These are phyloP conservation scores for Piscicola geometra DNA, from an alignment of 2,888 invertebrate species.

Conservation along the genomic window DNA sequence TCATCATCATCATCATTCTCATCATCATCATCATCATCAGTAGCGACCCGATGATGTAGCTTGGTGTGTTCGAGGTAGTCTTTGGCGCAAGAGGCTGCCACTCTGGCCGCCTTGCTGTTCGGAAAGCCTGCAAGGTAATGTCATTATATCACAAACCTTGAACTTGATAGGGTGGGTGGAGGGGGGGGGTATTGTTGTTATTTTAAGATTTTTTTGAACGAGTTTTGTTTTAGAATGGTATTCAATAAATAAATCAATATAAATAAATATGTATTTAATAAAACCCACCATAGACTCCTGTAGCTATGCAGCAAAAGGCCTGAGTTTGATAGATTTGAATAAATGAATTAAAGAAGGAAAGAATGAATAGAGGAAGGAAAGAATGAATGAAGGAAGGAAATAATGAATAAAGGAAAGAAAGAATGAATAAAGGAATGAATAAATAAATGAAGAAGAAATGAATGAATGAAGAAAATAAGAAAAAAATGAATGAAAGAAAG, in stretches of 20 bases:
- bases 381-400: too few relatives aligned
- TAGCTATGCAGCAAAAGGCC: constrained; percentile 83
- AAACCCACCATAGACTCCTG: constrained; percentile 72
- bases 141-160: not conserved
- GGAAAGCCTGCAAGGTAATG: too few relatives aligned
- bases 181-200: not conserved
- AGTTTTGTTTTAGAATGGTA: not conserved
- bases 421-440: constrained; percentile 2
- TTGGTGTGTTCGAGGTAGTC: not conserved
- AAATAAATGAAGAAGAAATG: not conserved
- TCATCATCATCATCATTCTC: too few relatives aligned
- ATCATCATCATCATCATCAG: not conserved
- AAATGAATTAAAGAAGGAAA: too few relatives aligned
- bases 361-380: not conserved
- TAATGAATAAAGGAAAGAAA: too few relatives aligned
- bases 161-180: not conserved
- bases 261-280: not conserved
- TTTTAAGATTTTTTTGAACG: not conserved
- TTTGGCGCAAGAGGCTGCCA: not conserved
- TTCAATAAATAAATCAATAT: not conserved
- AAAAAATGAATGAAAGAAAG: too few relatives aligned
- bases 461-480: too few relatives aligned
- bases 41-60: not conserved
- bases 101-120: not conserved
- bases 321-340: constrained; percentile 46